A percentile compares a stretch with the other conserved stretches of the same genome.
Conservation (phyloP, 2,888 invertebrate species). For the Taenaris catops region DNA sequence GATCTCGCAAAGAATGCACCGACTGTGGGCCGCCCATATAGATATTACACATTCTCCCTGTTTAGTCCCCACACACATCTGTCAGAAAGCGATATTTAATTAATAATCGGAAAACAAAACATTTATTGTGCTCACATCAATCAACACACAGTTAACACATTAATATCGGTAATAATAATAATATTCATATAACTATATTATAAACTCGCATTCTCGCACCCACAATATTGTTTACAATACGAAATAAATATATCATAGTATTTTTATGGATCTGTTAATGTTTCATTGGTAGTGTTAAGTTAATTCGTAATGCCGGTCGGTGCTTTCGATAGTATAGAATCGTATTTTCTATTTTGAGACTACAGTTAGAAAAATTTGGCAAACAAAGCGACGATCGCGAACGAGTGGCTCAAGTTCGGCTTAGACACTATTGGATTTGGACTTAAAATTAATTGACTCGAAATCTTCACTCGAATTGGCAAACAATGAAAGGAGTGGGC, state of each 20-base stretch:
- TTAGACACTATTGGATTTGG: conserved; percentile 68
- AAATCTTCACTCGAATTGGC: conserved; percentile 55
- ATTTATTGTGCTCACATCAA: conserved; percentile 66
- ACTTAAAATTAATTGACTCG: conserved; percentile 77
- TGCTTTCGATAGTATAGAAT: conserved; percentile 48
- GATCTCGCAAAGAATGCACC: conserved; percentile 20
- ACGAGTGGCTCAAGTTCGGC: conserved; percentile 43
- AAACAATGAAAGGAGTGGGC: conserved; percentile 40
- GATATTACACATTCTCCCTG: conserved; percentile 45
- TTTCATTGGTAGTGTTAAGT: conserved; percentile 36
- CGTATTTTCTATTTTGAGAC: conserved; percentile 40
- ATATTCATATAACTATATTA: conserved; percentile 39
- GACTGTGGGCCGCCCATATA: conserved; percentile 27
- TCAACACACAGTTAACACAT: conserved; percentile 53
- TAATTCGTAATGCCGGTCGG: conserved; percentile 71
- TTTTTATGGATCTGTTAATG: conserved; percentile 30
- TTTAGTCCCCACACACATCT: conserved; percentile 60
- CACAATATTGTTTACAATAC: conserved; percentile 43
- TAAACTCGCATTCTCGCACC: conserved; percentile 48
- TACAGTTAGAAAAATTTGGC: conserved; percentile 54
- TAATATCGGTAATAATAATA: conserved; percentile 38
- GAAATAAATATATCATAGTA: conserved; percentile 44
- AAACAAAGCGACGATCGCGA: conserved; percentile 61
- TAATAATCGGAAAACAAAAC: conserved; percentile 35
- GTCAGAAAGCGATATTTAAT: conserved; percentile 55